A percentile compares a stretch with the other conserved stretches of the same genome.
Conservation (phyloP, 2,888 invertebrate species). For the Eudemis profundana region DNA sequence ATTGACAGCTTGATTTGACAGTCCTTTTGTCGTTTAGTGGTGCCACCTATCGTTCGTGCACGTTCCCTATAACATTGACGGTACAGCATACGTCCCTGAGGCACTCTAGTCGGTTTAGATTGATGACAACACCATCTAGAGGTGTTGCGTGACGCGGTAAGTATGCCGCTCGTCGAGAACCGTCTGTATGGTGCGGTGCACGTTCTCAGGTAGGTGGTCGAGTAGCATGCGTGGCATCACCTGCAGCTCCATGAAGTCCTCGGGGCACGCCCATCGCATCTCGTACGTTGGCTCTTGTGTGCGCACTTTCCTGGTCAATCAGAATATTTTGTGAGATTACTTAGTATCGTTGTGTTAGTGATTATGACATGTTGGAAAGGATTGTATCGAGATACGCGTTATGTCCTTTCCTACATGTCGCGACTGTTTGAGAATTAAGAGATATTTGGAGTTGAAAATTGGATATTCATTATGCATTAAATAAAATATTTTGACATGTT, state of each 20-base stretch:
- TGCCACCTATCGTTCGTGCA: no score
- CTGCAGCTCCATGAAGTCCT: conserved; percentile 92
- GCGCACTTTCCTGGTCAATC: conserved; percentile 83
- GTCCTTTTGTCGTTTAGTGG: no score
- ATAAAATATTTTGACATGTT: no score
- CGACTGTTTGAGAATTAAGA: no score
- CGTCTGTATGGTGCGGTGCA: conserved; percentile 88
- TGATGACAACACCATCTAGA: conserved; percentile 51
- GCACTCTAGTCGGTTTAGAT: not conserved
- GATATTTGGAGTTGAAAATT: no score
- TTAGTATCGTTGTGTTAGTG: no score
- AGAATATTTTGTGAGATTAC: not conserved
- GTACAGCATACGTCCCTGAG: not conserved
- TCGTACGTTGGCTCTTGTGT: conserved; percentile 88
- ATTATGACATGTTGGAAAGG: not conserved
- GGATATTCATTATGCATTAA: no score
- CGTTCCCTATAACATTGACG: not conserved
- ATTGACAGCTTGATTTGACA: no score
- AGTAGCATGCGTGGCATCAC: conserved; percentile 94
- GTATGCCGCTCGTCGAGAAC: conserved; percentile 84
- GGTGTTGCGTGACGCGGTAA: conserved; percentile 74
- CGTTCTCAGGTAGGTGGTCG: conserved; percentile 94
- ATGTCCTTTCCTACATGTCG: no score
- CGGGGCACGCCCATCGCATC: conserved; percentile 92
- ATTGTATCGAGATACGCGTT: no score